Percentiles rank a stretch among this genome's conserved stretches.
Conservation (phyloP, 2,113 vertebrate species). For the Dinomys branickii region DNA sequence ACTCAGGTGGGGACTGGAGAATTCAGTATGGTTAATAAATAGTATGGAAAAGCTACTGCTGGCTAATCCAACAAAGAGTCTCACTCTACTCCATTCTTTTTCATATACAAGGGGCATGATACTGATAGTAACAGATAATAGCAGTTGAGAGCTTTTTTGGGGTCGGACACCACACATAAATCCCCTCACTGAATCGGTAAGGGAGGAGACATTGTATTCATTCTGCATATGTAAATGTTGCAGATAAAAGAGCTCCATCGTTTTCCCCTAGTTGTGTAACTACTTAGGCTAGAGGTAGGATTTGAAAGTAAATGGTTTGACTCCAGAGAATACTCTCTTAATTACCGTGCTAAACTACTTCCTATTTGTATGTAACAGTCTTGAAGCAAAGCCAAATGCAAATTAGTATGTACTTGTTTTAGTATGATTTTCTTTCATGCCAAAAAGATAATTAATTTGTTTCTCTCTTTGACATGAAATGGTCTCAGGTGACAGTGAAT, state of each 20-base stretch:
- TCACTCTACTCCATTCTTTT: background rate
- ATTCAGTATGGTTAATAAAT: background rate
- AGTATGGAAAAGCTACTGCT: background rate
- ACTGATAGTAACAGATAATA: background rate
- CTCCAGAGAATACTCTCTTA: background rate
- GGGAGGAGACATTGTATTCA: background rate
- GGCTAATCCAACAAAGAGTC: background rate
- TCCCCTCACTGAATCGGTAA: background rate
- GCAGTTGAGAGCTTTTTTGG: background rate
- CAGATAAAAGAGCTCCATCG: background rate
- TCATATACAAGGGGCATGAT: background rate
- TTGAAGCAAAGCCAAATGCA: constrained; percentile 36
- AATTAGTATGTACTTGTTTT: constrained; percentile 23
- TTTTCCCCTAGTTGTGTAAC: background rate
- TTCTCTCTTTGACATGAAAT: background rate
- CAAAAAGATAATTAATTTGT: constrained; percentile 39
- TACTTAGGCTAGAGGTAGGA: background rate
- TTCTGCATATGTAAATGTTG: background rate
- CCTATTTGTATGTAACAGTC: background rate
- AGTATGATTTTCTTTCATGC: background rate
- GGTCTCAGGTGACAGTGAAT: background rate
- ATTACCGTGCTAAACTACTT: background rate
- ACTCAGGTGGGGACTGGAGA: background rate
- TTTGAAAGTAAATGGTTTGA: constrained; percentile 21
- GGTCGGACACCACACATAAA: background rate